Conservation (phyloP, 2,113 vertebrate species). For the Oplegnathus fasciatus region DNA sequence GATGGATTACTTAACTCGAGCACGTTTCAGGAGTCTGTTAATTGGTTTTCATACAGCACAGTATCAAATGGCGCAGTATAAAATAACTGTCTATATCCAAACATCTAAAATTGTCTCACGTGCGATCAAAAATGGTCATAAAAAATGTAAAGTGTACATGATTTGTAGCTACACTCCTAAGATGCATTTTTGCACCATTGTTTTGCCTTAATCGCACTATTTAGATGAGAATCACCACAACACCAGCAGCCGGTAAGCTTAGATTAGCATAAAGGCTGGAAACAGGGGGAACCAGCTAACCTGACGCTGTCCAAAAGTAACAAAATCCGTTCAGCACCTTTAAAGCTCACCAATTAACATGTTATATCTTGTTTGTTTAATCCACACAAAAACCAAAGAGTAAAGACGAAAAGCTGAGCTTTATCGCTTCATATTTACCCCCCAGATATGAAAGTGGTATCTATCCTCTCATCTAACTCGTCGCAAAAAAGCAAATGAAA, state of each 20-base stretch:
- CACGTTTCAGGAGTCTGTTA: background rate
- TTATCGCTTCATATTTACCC: background rate
- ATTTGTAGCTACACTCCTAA: background rate
- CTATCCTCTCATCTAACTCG: background rate
- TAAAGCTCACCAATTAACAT: background rate
- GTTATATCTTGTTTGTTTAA: background rate
- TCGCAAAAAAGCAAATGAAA: background rate
- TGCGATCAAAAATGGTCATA: background rate
- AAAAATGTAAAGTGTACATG: background rate
- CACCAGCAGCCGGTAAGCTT: background rate
- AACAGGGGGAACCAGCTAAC: background rate
- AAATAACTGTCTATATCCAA: background rate
- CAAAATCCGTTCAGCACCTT: background rate
- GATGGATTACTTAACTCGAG: background rate
- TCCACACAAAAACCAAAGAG: background rate
- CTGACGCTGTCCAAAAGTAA: background rate
- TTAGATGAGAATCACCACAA: background rate
- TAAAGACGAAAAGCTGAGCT: background rate
- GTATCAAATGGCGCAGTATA: background rate
- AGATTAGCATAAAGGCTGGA: background rate
- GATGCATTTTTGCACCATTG: background rate
- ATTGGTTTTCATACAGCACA: background rate
- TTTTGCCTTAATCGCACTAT: background rate
- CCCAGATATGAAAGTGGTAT: background rate
- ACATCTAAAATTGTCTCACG: background rate